Evolutionary conservation across 1,140 invertebrate species (phyloP).

Genomic region (Tetragonula clypearis): DNA sequence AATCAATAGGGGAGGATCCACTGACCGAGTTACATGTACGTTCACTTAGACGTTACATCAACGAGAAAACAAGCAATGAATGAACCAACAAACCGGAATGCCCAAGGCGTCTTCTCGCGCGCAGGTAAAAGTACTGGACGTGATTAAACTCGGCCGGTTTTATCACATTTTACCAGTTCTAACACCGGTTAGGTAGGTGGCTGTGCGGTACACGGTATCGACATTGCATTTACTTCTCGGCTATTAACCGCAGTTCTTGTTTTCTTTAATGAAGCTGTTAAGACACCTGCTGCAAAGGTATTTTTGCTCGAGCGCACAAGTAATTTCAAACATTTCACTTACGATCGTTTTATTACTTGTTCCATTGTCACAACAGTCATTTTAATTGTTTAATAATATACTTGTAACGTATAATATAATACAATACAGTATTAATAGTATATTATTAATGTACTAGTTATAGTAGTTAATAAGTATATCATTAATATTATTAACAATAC

Average conservation of each 20-base stretch:
- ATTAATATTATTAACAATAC: no score
- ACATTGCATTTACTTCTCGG: slow-evolving; percentile 26
- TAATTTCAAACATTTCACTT: neutral
- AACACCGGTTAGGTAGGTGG: slow-evolving; percentile 16
- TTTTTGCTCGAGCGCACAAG: neutral
- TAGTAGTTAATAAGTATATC: no score
- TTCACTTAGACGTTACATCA: slow-evolving; percentile 52
- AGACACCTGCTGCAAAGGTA: neutral
- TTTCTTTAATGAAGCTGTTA: slow-evolving; percentile 8
- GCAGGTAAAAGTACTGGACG: slow-evolving; percentile 56
- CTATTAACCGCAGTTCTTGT: slow-evolving; percentile 27
- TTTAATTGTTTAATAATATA: neutral
- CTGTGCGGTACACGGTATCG: neutral
- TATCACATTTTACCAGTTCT: slow-evolving; percentile 32
- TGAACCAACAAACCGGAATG: slow-evolving; percentile 55
- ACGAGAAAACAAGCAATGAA: slow-evolving; percentile 53
- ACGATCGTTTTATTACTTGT: neutral
- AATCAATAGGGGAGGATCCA: slow-evolving; percentile 18
- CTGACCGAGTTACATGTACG: slow-evolving; percentile 52
- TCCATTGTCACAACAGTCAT: neutral
- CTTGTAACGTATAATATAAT: no score
- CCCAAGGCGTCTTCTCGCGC: slow-evolving; percentile 22
- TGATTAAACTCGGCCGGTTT: slow-evolving; percentile 52
- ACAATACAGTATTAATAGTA: no score
- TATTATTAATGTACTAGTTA: no score